Evolutionary conservation across 2,113 vertebrate genomes (phyloP).

Genomic region (Oncorhynchus gorbuscha): DNA sequence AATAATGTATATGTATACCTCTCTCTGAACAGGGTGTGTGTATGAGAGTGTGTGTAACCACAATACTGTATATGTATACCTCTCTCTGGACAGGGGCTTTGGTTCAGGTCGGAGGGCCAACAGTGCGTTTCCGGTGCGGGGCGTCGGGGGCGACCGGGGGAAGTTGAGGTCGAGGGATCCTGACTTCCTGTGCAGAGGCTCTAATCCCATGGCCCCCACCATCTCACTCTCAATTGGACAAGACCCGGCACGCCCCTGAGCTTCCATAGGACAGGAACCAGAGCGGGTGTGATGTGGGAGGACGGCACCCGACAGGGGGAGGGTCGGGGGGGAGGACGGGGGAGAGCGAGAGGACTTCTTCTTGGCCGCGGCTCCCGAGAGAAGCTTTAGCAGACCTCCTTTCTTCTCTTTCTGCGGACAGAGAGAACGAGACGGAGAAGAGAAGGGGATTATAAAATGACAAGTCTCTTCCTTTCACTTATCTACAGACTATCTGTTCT

Average conservation of each 20-base stretch:
- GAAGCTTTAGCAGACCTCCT: conserved; percentile 90
- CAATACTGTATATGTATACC: conserved; percentile 34
- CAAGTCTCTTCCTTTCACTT: background rate
- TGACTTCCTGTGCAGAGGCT: conserved; percentile 94
- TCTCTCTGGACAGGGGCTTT: conserved; percentile 91
- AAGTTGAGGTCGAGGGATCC: conserved; percentile 97
- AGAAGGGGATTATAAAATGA: conserved; percentile 2
- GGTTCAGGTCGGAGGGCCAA: conserved; percentile 87
- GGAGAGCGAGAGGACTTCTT: conserved; percentile 90
- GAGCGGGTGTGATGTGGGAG: conserved; percentile 80
- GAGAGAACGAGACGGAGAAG: conserved; percentile 3
- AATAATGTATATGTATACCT: conserved; percentile 70
- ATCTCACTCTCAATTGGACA: conserved; percentile 96
- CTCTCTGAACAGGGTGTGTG: conserved; percentile 83
- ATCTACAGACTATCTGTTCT: background rate
- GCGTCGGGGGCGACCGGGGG: conserved; percentile 84
- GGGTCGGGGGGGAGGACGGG: conserved; percentile 87
- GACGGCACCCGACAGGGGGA: conserved; percentile 71
- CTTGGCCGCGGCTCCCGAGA: conserved; percentile 91
- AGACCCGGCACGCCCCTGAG: conserved; percentile 81
- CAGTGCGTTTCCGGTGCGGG: conserved; percentile 80
- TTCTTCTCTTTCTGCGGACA: conserved; percentile 92
- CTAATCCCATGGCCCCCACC: conserved; percentile 90
- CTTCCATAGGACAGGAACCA: conserved; percentile 89
- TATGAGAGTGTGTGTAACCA: too few relatives aligned